Percentiles rank a stretch among this genome's conserved stretches.
These are phyloP conservation scores for Hippasteria phrygiana DNA, from an alignment of 53 echinoderm and acorn worm species.

Conservation along the genomic window DNA sequence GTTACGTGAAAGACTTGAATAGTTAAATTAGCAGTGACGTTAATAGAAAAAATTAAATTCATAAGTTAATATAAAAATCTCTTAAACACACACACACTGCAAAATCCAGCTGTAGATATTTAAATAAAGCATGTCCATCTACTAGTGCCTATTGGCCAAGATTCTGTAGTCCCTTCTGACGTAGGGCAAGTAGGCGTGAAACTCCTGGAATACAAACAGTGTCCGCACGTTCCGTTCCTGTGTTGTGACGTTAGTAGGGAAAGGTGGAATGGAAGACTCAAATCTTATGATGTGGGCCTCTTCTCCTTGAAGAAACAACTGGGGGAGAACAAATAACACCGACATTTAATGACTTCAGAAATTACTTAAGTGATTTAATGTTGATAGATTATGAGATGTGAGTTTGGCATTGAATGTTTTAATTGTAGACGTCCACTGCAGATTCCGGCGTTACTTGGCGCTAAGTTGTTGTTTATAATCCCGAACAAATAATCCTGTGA, in stretches of 20 bases:
- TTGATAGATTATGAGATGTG: too few relatives aligned
- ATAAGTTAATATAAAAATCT: too few relatives aligned
- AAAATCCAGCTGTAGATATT: neutral
- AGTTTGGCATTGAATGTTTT: too few relatives aligned
- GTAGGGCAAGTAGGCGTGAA: neutral
- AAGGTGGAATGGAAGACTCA: neutral
- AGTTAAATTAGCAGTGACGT: too few relatives aligned
- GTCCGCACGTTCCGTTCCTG: slow-evolving; percentile 32
- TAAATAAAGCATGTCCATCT: neutral
- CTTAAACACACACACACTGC: too few relatives aligned
- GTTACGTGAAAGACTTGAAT: too few relatives aligned
- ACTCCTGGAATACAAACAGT: slow-evolving; percentile 27
- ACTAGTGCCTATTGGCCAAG: neutral
- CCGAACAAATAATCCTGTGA: too few relatives aligned
- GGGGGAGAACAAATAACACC: neutral
- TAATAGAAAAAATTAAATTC: too few relatives aligned
- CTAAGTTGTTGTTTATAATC: too few relatives aligned
- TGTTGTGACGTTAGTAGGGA: slow-evolving; percentile 5
- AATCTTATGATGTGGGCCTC: neutral
- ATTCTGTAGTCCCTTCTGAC: neutral
- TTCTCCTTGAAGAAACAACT: neutral
- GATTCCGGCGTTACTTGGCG: too few relatives aligned
- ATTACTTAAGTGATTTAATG: too few relatives aligned
- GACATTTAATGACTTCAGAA: neutral
- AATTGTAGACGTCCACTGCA: too few relatives aligned